A percentile compares a stretch with the other conserved stretches of the same genome.
phyloP scores from a whole-genome alignment of 2,888 invertebrate species.

The Coelogynopora nodosa region DNA sequence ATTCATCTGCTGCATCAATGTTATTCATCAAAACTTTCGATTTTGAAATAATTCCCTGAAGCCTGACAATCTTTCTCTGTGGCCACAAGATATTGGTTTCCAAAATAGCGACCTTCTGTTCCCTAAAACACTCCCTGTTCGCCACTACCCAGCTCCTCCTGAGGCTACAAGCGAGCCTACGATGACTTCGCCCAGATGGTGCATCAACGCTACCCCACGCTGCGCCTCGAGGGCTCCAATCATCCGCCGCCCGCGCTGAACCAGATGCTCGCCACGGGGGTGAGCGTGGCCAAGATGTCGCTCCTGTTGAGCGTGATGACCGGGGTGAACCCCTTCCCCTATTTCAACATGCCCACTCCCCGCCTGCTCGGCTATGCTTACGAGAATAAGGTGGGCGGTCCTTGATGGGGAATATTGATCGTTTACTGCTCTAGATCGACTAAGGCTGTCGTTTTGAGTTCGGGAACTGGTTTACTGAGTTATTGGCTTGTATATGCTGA shows the following conservation, averaged over 20 bases:
- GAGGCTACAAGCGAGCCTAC: constrained; percentile 93
- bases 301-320: constrained; percentile 79
- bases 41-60: too few species aligned
- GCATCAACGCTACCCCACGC: constrained; percentile 84
- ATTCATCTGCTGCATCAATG: too few species aligned
- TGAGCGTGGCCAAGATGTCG: constrained; percentile 78
- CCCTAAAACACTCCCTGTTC: too few species aligned
- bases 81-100: too few species aligned
- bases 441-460: too few species aligned
- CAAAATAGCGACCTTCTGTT: too few species aligned
- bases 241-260: constrained; percentile 85
- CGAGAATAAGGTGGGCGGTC: constrained; percentile 79
- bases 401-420: too few species aligned
- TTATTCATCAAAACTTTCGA: too few species aligned
- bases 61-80: too few species aligned
- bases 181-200: constrained; percentile 87
- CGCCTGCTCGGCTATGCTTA: constrained; percentile 83
- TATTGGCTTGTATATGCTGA: too few species aligned
- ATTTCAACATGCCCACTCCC: constrained; percentile 75
- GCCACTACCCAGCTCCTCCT: constrained; percentile 98
- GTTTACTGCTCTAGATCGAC: too few species aligned
- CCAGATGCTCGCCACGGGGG: constrained; percentile 72
- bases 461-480: too few species aligned
- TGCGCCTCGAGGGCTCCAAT: constrained; percentile 82
- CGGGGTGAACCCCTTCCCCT: constrained; percentile 75